Percentiles rank a stretch among this genome's conserved stretches.
phyloP scores from a whole-genome alignment of 2,888 invertebrate species.

The Tortricodes alternella region DNA sequence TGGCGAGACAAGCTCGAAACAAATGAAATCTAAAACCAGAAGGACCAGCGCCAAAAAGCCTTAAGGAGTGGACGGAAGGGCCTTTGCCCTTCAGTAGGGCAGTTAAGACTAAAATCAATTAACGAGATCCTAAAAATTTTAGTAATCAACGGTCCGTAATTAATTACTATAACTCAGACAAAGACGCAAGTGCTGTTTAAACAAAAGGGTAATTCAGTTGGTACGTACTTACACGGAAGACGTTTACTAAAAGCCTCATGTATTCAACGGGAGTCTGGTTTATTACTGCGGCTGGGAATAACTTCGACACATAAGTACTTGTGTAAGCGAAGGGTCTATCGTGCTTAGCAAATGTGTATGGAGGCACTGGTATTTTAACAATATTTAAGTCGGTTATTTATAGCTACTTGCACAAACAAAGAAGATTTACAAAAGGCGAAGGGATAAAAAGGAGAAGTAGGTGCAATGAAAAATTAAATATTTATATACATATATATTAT shows the following conservation, averaged over 20 bases:
- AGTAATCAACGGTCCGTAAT: conserved; percentile 18
- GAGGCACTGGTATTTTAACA: neutral
- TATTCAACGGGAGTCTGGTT: conserved; percentile 28
- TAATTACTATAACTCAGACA: conserved; percentile 13
- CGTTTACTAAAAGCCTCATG: conserved; percentile 25
- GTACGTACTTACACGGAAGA: conserved; percentile 27
- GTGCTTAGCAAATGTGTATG: neutral
- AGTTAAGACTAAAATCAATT: too few relatives aligned
- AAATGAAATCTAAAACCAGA: too few relatives aligned
- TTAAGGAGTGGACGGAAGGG: too few relatives aligned
- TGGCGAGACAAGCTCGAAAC: too few relatives aligned
- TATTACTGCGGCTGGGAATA: conserved; percentile 16
- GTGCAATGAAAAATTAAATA: too few relatives aligned
- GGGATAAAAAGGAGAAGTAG: too few relatives aligned
- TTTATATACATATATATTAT: too few relatives aligned
- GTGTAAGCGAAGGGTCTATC: neutral
- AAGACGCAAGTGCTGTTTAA: conserved; percentile 23
- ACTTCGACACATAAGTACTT: neutral
- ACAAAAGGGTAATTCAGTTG: conserved; percentile 25
- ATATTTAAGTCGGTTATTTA: neutral
- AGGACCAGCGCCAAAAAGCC: too few relatives aligned
- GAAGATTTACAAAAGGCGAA: too few relatives aligned
- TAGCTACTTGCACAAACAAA: too few relatives aligned
- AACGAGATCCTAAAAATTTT: too few relatives aligned
- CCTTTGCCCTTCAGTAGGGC: too few relatives aligned